Conservation (phyloP, 64 coral and sea anemone genomes). For the Montipora foliosa region DNA sequence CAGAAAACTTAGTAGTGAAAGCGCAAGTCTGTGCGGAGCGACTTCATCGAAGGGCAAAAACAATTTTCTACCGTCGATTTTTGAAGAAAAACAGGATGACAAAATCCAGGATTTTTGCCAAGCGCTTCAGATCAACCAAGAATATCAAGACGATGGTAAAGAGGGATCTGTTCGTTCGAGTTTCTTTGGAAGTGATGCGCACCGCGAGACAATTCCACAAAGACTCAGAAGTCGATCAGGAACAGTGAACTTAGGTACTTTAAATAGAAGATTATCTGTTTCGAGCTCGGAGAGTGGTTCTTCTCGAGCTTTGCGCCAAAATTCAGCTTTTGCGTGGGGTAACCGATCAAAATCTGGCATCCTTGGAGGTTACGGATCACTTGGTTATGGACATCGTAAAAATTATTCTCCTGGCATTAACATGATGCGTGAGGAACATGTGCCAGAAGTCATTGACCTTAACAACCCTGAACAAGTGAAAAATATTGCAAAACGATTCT, state of each 20-base stretch:
- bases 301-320: neutral
- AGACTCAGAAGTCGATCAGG: neutral
- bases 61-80: constrained; percentile 37
- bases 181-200: neutral
- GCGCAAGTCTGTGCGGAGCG: neutral
- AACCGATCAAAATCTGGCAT: constrained; percentile 15
- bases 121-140: constrained; percentile 8
- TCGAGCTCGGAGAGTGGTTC: neutral
- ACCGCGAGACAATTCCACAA: neutral
- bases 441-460: constrained; percentile 23
- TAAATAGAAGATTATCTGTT: neutral
- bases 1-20: too few relatives aligned
- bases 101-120: constrained; percentile 40
- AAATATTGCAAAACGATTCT: constrained; percentile 3
- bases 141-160: neutral
- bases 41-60: neutral
- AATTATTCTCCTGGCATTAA: neutral
- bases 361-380: neutral
- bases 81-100: constrained; percentile 38
- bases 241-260: neutral
- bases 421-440: neutral
- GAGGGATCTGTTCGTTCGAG: neutral
- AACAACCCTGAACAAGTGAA: constrained; percentile 6
- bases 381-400: constrained; percentile 26
- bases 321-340: neutral